Percentiles rank a stretch among this genome's conserved stretches.
phyloP scores from a whole-genome alignment of 2,888 invertebrate species.

The Quadriops clusia region DNA sequence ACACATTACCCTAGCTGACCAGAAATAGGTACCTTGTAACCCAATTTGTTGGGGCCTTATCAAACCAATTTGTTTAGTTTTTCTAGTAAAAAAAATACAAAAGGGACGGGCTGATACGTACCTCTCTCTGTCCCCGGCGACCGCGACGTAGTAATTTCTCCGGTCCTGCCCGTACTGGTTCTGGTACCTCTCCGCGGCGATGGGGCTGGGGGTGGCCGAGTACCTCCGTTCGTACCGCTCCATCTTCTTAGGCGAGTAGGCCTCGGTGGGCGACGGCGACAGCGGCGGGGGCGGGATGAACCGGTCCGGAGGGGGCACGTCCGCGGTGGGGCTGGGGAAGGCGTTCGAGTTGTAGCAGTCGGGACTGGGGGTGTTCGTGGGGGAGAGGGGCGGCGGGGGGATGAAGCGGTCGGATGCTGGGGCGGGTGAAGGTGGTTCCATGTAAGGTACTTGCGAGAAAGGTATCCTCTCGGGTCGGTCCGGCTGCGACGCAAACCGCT shows the following conservation, averaged over 20 bases:
- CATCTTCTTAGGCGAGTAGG: conserved; percentile 29
- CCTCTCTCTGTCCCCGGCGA: conserved; percentile 18
- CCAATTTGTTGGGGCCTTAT: too few relatives aligned
- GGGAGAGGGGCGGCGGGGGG: conserved; percentile 52
- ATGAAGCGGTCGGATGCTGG: conserved; percentile 45
- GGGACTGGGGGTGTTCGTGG: conserved; percentile 42
- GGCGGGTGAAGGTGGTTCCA: conserved; percentile 46
- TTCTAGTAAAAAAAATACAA: too few relatives aligned
- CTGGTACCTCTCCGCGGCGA: too few relatives aligned
- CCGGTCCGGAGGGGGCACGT: conserved; percentile 44
- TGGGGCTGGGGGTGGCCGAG: too few relatives aligned
- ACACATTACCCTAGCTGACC: too few relatives aligned
- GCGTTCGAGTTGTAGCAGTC: conserved; percentile 46
- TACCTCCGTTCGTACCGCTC: conserved; percentile 25
- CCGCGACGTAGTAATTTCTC: conserved; percentile 20
- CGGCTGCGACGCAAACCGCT: conserved; percentile 29
- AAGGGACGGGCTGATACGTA: too few relatives aligned
- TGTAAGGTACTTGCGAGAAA: conserved; percentile 33
- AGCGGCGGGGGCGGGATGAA: conserved; percentile 37
- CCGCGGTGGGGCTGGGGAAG: conserved; percentile 37
- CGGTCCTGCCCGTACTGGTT: conserved; percentile 5
- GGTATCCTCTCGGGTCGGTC: conserved; percentile 24
- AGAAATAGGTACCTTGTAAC: too few relatives aligned
- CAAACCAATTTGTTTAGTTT: too few relatives aligned
- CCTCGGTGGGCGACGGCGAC: conserved; percentile 32